Base-by-base conservation (phyloP, 2,797 vertebrate species). In the Myoxocephalus aenaeus region DNA sequence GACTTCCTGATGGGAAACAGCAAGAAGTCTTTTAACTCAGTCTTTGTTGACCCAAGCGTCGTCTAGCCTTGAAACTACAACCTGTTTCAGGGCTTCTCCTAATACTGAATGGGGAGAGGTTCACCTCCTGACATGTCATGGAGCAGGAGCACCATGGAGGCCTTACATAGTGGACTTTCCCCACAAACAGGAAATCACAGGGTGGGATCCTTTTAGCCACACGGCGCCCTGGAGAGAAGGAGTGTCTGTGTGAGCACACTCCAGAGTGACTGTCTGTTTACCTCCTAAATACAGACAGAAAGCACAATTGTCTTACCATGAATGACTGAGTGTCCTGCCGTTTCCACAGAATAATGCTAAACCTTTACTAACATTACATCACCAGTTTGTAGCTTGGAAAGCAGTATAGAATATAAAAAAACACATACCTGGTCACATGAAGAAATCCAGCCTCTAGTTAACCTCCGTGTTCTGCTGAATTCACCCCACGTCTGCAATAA, bases 141-240 rank as follows among this genome's bases (percentile, higher is more conserved):
- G 75, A 25, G 65, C 53, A 73, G 64, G n/a, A 82, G 34, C 22
- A 61, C 27, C 2, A 1, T 70, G 20, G 72, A 77, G 17, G 56
- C 38, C 7, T 70, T 63, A 48, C 65, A 34, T 50, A 7, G 22
- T 58, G 32, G 36, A 46, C 18, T 48, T 75, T 77, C 74, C 44
- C 48, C 54, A 46, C 18, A 58, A 82, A 82, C 76, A 83, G 70
- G 74, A 88, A 88, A 58, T 80, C 69, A 48, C 51, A 82, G 81
- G 82, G 82, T 85, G 83, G 80, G 70, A 82, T 81, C 77, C 27
- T 74, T 4, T 87, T 68, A 80, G 72, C 73, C 74, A 82, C 34
- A 46, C 65, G 2, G 0, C 1, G 4, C 69, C 53, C 42, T 38
- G 25, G 53, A 76, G 75, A 79, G 32, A 67, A 74, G 64, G 67